Base-by-base conservation (phyloP, 2,888 invertebrate species). In the Torymus aiolomorphi region DNA sequence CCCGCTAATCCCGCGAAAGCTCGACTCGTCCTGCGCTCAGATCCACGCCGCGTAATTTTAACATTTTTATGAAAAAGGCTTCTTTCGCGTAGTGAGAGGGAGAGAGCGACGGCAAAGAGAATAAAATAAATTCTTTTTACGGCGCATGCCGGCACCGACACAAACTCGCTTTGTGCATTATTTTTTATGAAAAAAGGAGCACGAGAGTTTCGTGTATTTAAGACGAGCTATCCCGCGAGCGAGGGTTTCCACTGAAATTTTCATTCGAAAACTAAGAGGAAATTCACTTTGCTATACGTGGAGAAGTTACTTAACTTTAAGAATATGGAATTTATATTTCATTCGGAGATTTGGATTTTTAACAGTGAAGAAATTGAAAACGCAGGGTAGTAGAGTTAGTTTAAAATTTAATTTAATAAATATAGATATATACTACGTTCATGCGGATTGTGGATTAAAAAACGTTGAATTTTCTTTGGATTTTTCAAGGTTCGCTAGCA, bases 1-100 rank as follows among this genome's bases (percentile, higher is more conserved):
- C 59, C 63, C 59, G 65, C 73, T 80, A 76, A 80, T 80, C 65
- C 72, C n/a, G 54, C 16, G 12, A n/a, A 63, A 77, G 73, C 59
- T 77, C 52, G 31, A 70, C 74, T 62, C 42, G 61, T 2, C 70
- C 42, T 14, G 54, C 5, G 59, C n/a, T n/a, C 70, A 18, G 31
- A 31, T 52, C 18, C 18, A 20, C 63, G 18, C 49, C 65, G 59
- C 66, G 66, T 80, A 66, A 71, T 80, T 80, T 80, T 63, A 80
- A 80, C 69, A 80, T 80, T 80, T 80, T 77, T 80, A 77, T 70
- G 73, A n/a, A 73, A 80, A 74, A 73, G 73, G 57, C 62, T 76
- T 73, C 59, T 67, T 31, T 20, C 56, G 14, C 70, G 2, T 8
- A 31, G 31, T 31, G 31, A 3, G 20, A 18, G n/a, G 56, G 20